These are phyloP conservation scores for Psephotus haematonotus DNA, from an alignment of 2,113 vertebrate genomes.

Conservation along the genomic window DNA sequence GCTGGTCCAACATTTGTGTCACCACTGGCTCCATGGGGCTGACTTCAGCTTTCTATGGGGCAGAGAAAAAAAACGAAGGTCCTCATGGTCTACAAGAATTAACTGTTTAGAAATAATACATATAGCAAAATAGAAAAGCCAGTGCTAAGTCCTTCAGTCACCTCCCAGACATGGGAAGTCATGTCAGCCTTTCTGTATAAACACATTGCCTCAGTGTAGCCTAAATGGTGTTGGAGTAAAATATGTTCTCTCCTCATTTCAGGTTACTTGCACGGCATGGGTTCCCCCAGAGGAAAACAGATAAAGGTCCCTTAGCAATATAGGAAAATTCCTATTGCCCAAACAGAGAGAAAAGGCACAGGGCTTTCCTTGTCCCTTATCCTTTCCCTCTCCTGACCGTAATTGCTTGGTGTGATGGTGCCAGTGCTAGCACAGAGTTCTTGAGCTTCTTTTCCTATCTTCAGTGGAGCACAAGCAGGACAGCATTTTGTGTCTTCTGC, in stretches of 20 bases:
- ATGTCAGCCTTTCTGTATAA: background rate
- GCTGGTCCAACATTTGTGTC: background rate
- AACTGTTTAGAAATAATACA: background rate
- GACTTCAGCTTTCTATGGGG: background rate
- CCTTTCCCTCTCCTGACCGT: background rate
- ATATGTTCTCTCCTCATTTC: background rate
- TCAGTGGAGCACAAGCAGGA: background rate
- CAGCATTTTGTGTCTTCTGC: background rate
- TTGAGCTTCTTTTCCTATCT: background rate
- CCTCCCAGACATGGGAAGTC: background rate
- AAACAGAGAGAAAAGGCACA: background rate
- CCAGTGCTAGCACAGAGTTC: background rate
- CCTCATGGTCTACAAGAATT: background rate
- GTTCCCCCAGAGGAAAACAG: background rate
- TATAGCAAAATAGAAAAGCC: background rate
- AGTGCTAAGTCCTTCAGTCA: background rate
- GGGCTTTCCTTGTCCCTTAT: background rate
- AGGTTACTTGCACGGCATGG: background rate
- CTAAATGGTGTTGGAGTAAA: background rate
- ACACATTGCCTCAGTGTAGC: background rate
- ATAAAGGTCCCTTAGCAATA: background rate
- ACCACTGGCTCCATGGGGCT: background rate
- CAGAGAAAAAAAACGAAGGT: background rate
- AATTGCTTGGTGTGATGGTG: background rate
- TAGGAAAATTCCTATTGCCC: background rate